phyloP scores from a whole-genome alignment of 92 coral and sea anemone genomes.

The Porites divaricata region DNA sequence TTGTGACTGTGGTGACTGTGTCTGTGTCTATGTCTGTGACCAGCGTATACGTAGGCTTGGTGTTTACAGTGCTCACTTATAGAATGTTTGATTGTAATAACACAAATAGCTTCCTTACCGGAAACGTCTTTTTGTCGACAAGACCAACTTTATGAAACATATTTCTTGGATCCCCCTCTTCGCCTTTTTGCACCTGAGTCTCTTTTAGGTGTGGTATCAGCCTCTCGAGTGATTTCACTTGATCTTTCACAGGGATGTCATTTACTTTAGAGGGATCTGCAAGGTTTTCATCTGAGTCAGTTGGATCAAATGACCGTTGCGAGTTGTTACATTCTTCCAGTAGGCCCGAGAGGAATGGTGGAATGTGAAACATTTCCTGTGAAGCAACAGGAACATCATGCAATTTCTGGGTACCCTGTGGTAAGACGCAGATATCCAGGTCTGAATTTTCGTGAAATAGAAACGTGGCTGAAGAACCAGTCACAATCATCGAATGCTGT shows the following conservation, averaged over 20 bases:
- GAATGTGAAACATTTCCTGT: background rate
- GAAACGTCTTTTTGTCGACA: conserved; percentile 52
- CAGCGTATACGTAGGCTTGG: background rate
- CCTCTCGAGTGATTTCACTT: background rate
- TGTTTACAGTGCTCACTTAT: background rate
- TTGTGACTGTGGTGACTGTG: too few species aligned
- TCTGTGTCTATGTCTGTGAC: background rate
- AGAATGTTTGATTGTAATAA: background rate
- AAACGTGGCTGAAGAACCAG: conserved; percentile 90
- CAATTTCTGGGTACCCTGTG: background rate
- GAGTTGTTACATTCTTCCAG: background rate
- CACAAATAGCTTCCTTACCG: conserved; percentile 35
- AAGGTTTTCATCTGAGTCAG: background rate
- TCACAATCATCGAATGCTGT: conserved; percentile 49
- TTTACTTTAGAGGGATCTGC: background rate
- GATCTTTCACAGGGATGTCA: background rate
- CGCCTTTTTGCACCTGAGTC: background rate
- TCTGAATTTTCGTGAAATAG: conserved; percentile 86
- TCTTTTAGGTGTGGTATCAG: conserved; percentile 19
- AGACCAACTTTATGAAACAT: conserved; percentile 51
- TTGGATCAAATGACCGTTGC: background rate
- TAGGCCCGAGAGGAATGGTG: too few species aligned
- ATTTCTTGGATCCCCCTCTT: background rate
- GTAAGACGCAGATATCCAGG: conserved; percentile 79
- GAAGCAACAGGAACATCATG: background rate